Percentiles rank a stretch among this genome's conserved stretches.
phyloP scores from a whole-genome alignment of 2,113 vertebrate genomes.

The Embiotoca jacksoni region DNA sequence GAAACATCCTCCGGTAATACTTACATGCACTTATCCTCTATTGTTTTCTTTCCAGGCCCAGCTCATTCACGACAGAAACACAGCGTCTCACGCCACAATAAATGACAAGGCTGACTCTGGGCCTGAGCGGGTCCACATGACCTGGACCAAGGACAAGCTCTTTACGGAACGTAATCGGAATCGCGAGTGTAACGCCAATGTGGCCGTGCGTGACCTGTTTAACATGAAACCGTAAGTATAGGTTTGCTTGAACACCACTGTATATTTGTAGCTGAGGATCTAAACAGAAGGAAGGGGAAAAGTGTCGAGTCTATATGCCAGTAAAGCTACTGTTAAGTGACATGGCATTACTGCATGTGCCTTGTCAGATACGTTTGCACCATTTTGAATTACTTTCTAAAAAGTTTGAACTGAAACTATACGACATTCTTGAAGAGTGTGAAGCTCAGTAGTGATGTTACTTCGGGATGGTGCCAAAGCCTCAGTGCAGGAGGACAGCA shows the following conservation, averaged over 20 bases:
- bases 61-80: conserved; percentile 96
- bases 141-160: conserved; percentile 97
- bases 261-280: background rate
- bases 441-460: background rate
- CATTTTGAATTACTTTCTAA: conserved; percentile 40
- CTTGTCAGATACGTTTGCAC: conserved; percentile 49
- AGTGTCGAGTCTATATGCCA: background rate
- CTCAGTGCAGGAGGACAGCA: conserved; percentile 27
- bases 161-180: conserved; percentile 87
- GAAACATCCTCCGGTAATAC: background rate
- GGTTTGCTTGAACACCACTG: background rate
- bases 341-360: conserved; percentile 33
- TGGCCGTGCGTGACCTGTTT: conserved; percentile 92
- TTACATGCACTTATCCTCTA: background rate
- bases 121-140: conserved; percentile 93
- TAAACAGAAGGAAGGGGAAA: background rate
- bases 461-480: conserved; percentile 57
- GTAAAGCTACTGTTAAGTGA: conserved; percentile 5
- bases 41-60: conserved; percentile 85
- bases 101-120: conserved; percentile 76
- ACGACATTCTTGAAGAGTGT: background rate
- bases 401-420: background rate
- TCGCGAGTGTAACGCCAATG: conserved; percentile 80
- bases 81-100: conserved; percentile 83
- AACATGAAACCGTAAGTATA: conserved; percentile 95